Base-by-base conservation (phyloP, 1,140 invertebrate genomes). In the Brachionus koreanus region DNA sequence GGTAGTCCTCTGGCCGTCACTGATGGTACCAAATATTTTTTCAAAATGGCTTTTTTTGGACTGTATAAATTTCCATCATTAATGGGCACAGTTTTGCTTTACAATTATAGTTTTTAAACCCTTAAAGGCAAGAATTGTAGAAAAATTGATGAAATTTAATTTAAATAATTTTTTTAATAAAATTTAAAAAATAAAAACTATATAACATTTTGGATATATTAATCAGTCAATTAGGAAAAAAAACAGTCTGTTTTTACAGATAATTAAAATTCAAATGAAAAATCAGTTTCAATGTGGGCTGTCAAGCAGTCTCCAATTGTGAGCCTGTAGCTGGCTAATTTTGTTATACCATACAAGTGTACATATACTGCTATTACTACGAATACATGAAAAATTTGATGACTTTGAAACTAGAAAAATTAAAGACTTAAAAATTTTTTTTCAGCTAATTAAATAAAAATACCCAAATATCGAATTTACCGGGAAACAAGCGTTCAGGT, bases 341-440 rank as follows among this genome's bases (percentile, higher is more conserved):
- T 93, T 43, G 95, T 95, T 85, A 98, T 98, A 46, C 96, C 96
- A 85, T 98, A 95, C 86, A 96, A 98, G 88, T 99, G 97, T 33
- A 98, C 95, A 89, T 98, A 97, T 2, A 97, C 97, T 33, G 95
- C 97, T n/a, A 94, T 93, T 86, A 98, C 93, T 37, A 98, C 97
- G 83, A 98, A 91, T 25, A 98, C 92, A 87, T 99, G 97, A 90
- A 98, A 99, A 84, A 99, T 95, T 90, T 98, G 96, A 89, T 98
- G 97, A 83, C 95, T 98, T 90, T 98, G 96, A 88, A 98, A 97
- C 94, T 74, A 13, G 39, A 49, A 49, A 35, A 69, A 33, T 29
- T 29, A 29, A 65, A 16, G 4, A 72, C 5, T 67, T 35, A 13
- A 13, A 65, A 13, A 65, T 65, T 65, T 65, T 33, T 65, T 5